Evolutionary conservation across 2,113 vertebrate genomes (phyloP), one percentile per base, ranked within the genome.

Genomic region (Amblyopsis rosae): DNA sequence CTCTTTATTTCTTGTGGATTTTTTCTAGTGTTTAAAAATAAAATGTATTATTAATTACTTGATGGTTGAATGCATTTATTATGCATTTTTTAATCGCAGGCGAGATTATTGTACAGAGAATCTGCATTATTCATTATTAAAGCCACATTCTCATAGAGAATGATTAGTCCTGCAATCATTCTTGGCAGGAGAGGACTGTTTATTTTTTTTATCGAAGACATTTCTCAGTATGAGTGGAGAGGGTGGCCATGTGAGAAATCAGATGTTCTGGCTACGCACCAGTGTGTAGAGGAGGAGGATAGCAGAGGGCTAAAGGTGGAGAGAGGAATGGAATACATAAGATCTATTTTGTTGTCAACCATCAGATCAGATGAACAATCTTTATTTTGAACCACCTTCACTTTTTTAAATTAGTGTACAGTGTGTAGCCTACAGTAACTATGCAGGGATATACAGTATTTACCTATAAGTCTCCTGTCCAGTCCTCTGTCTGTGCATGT

Each of bases 161-260:
- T 90, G 77, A 83, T 89, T 88, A 87, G 80, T 80, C 82, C 83
- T 87, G 74, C 77, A 63, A 80, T 85, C 81, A 75, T 83, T 87
- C 87, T 85, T 88, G 82, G 85, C 75, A 85, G 88, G 85, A 88
- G 79, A 82, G 88, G 80, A 72, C 87, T 86, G 83, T 89, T 91
- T 90, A 82, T 91, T 91, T 88, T 73, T 26, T 85, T 90, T 87
- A 92, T 91, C 87, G 78, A 88, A 91, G 91, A 88, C 86, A 90
- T 91, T 82, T 89, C 84, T 88, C 79, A 87, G 86, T 76, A 77
- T 84, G 86, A 91, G 85, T 65, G 35, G 54, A 83, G 87, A 82
- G 85, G 83, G 86, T 85, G 78, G 76, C 85, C 84, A 86, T 86
- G 88, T 90, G 91, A 87, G 72, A 90, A 91, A 93, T 92, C 88